phyloP scores from a whole-genome alignment of 2,113 vertebrate species.

The Alethe castanea region DNA sequence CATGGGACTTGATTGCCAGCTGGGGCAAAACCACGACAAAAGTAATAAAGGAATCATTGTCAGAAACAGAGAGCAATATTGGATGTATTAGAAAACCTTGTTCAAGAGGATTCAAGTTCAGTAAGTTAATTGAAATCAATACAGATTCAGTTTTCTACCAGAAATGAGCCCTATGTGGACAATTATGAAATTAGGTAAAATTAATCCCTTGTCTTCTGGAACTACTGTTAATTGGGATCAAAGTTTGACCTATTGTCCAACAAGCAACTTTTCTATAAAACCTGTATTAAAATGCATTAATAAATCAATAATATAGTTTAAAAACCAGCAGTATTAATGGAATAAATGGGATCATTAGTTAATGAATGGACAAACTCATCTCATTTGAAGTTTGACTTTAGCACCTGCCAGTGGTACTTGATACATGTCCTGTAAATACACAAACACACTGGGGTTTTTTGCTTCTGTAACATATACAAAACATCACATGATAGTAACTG shows the following conservation, averaged over 20 bases:
- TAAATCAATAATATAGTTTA: constrained; percentile 49
- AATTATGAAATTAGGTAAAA: constrained; percentile 6
- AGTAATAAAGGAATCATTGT: neutral
- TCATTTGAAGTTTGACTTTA: constrained; percentile 42
- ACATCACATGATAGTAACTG: neutral
- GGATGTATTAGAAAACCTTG: neutral
- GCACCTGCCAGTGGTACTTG: neutral
- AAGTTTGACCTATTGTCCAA: neutral
- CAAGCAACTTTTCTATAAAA: constrained; percentile 24
- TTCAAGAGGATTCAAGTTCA: neutral
- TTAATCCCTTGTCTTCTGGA: neutral
- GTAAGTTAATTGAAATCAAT: constrained; percentile 26
- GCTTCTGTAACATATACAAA: neutral
- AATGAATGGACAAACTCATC: constrained; percentile 19
- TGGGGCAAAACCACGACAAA: neutral
- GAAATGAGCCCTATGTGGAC: neutral
- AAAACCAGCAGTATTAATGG: neutral
- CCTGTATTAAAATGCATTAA: constrained; percentile 21
- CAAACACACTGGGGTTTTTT: neutral
- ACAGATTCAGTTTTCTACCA: constrained; percentile 1
- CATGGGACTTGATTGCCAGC: neutral
- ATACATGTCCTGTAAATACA: neutral
- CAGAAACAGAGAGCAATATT: neutral
- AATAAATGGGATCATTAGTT: constrained; percentile 47
- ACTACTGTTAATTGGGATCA: neutral